Percentiles rank a stretch among this genome's conserved stretches.
phyloP scores from a whole-genome alignment of 2,888 invertebrate genomes.

The Limnephilus marmoratus region DNA sequence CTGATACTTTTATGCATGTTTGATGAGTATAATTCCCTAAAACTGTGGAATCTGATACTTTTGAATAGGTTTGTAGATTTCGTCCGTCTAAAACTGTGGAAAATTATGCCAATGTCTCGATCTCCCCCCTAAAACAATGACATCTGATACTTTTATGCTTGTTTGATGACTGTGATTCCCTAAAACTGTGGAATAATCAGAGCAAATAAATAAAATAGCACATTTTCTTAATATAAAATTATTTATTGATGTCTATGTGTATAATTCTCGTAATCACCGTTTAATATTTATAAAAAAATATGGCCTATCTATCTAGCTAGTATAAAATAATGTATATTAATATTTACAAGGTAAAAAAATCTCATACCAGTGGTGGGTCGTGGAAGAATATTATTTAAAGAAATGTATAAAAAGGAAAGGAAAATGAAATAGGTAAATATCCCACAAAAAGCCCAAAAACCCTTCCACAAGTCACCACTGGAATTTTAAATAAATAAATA shows the following conservation, averaged over 20 bases:
- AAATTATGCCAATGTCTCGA: too few relatives aligned
- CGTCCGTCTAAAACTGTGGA: too few relatives aligned
- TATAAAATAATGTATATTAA: neutral
- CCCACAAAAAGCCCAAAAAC: neutral
- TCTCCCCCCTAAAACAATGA: too few relatives aligned
- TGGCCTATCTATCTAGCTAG: conserved; percentile 7
- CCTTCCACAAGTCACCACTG: conserved; percentile 25
- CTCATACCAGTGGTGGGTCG: conserved; percentile 12
- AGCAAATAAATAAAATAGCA: neutral
- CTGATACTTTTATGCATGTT: too few relatives aligned
- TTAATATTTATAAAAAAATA: neutral
- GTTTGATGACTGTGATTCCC: too few relatives aligned
- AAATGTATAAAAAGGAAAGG: neutral
- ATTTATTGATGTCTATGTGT: conserved; percentile 11
- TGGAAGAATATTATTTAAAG: neutral
- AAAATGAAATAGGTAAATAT: conserved; percentile 10
- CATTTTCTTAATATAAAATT: neutral
- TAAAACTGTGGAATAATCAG: too few relatives aligned
- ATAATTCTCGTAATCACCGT: conserved; percentile 21
- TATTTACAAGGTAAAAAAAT: conserved; percentile 17
- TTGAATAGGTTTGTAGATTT: too few relatives aligned
- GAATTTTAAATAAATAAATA: conserved; percentile 11
- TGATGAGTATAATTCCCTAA: too few relatives aligned
- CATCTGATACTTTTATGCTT: too few relatives aligned
- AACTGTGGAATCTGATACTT: too few relatives aligned